Evolutionary conservation across 1,140 invertebrate genomes (phyloP), one percentile per base, ranked within the genome.

Genomic region (Periplaneta americana): DNA sequence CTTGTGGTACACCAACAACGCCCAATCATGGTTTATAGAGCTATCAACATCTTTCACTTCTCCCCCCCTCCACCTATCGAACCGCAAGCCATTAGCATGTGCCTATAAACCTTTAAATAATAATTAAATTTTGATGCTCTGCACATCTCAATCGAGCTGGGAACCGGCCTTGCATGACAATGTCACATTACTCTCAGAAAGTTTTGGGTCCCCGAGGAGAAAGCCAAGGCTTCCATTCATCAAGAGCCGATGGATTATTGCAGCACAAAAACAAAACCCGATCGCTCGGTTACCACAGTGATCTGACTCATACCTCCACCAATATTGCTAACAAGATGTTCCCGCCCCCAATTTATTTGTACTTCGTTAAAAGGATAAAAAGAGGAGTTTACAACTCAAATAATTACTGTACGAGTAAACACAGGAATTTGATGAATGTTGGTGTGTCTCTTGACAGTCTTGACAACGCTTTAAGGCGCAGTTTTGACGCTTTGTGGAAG

Each of bases 141-240:
- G 32, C 33, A 77, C 75, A 36, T 77, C 75, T 77, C 75, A 34
- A 77, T 77, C 31, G 6, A 17, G n/a, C n/a, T 28, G 57, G 15
- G 17, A 66, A n/a, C n/a, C n/a, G n/a, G 11, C 33, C 18, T 77
- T 77, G 75, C 75, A 77, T 77, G 75, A 36, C 75, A 36, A n/a
- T 36, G 75, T 77, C 75, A 77, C 75, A 77, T 77, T 77, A 77
- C 75, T 77, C 75, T 77, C n/a, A n/a, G 57, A 66, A 66, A 66
- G 48, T 66, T 66, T 31, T 77, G 35, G 57, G n/a, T 34, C 75
- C 75, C 75, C 75, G 75, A 77, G 75, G 75, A 77, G 75, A 77
- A 77, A 34, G 75, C 33, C n/a, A 77, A 36, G 8, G 35, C 75
- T 34, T 77, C 57, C 35, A 77, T 77, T 77, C 33, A 77, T 77